Evolutionary conservation across 2,797 vertebrate species (phyloP).

Genomic region (Microhierax caerulescens): DNA sequence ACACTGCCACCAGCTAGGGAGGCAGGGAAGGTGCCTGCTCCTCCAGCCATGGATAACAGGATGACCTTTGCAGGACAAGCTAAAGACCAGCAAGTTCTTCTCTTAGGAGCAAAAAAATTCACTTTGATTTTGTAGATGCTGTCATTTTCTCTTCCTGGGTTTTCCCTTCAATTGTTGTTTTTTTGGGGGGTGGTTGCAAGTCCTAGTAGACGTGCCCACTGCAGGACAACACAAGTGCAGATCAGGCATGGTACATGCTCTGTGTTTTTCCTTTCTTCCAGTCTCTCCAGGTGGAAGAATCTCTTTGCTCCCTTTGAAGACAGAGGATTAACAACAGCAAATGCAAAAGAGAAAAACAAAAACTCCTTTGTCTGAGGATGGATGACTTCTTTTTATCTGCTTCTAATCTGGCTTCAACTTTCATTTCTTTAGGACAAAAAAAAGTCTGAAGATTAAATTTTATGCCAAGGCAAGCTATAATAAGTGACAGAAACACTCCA

Average conservation of each 20-base stretch:
- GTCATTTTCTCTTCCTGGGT: background rate
- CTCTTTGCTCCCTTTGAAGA: constrained; percentile 38
- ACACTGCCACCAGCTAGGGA: background rate
- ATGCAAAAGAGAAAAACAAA: constrained; percentile 32
- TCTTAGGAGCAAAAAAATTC: fast-evolving
- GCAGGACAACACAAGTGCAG: background rate
- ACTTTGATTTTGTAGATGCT: background rate
- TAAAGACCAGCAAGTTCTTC: background rate
- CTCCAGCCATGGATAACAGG: background rate
- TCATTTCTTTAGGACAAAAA: constrained; percentile 31
- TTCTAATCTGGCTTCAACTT: constrained; percentile 56
- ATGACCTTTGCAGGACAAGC: background rate
- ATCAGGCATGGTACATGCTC: background rate
- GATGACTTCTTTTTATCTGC: constrained; percentile 47
- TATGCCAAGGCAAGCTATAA: constrained; percentile 33
- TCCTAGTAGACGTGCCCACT: background rate
- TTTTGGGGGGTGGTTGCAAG: background rate
- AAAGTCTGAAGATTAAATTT: constrained; percentile 34
- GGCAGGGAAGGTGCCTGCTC: background rate
- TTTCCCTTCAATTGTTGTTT: background rate
- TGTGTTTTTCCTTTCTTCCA: background rate
- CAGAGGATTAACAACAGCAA: constrained; percentile 42
- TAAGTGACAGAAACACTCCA: constrained; percentile 36
- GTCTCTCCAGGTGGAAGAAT: constrained; percentile 11
- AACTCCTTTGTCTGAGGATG: constrained; percentile 27